Conservation (phyloP, 2,113 vertebrate genomes). For the Syngnathus scovelli region DNA sequence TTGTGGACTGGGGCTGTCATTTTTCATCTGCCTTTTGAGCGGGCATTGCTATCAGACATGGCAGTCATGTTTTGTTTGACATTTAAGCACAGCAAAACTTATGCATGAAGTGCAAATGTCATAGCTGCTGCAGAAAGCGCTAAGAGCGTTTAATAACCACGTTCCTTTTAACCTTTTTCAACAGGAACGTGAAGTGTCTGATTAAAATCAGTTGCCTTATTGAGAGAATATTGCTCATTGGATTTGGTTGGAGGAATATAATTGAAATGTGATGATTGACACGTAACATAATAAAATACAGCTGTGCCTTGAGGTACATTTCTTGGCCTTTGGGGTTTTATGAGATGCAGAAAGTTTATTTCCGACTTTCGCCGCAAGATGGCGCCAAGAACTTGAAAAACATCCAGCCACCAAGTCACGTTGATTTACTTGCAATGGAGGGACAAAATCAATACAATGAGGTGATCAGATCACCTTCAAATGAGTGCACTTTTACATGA, state of each 20-base stretch:
- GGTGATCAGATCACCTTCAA: neutral
- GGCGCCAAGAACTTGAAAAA: too few relatives aligned
- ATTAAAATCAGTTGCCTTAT: neutral
- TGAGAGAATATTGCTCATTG: neutral
- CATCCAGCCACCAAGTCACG: too few relatives aligned
- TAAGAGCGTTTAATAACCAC: neutral
- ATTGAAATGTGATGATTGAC: neutral
- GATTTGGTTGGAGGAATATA: too few relatives aligned
- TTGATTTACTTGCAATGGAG: too few relatives aligned
- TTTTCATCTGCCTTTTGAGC: neutral
- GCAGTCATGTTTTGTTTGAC: constrained; percentile 7
- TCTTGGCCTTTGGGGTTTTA: too few relatives aligned
- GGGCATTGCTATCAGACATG: neutral
- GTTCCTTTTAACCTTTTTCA: neutral
- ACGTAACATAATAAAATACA: too few relatives aligned
- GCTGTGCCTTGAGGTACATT: too few relatives aligned
- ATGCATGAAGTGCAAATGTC: constrained; percentile 14
- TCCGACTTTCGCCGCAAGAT: too few relatives aligned
- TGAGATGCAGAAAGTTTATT: too few relatives aligned
- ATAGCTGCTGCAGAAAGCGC: constrained; percentile 11
- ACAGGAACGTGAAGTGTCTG: neutral
- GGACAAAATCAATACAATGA: too few relatives aligned
- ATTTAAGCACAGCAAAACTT: constrained; percentile 18
- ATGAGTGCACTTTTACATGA: neutral
- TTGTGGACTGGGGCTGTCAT: neutral